Percentiles rank a stretch among this genome's conserved stretches.
Conservation (phyloP, 2,113 vertebrate genomes). For the Cheilinus undulatus region DNA sequence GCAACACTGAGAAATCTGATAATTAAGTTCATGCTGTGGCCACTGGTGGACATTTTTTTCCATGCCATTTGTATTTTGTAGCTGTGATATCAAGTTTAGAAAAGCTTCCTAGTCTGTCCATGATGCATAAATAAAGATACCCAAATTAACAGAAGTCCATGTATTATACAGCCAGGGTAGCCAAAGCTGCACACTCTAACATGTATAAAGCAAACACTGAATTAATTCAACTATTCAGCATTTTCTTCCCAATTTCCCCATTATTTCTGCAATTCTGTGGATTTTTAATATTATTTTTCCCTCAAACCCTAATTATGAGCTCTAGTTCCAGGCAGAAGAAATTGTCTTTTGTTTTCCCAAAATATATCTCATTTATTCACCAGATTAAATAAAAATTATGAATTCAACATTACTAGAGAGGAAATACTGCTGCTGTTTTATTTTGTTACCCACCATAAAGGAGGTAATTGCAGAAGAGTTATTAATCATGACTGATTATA, state of each 20-base stretch:
- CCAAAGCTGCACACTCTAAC: not conserved
- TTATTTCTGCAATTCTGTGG: not conserved
- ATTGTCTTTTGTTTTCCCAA: conserved; percentile 3
- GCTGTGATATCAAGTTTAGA: not conserved
- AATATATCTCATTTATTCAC: not conserved
- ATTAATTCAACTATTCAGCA: conserved; percentile 1
- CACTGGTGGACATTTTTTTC: not conserved
- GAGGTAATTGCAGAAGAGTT: not conserved
- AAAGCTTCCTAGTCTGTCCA: not conserved
- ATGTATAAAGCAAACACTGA: not conserved
- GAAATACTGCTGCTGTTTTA: not conserved
- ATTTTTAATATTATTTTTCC: not conserved
- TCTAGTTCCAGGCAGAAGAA: not conserved
- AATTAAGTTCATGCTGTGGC: not conserved
- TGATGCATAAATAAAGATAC: not conserved
- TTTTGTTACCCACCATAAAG: not conserved
- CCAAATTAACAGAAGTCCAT: not conserved
- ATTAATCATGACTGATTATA: not conserved
- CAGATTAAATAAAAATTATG: conserved; percentile 3
- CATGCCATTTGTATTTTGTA: not conserved
- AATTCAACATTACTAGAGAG: not conserved
- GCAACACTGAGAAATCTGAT: not conserved
- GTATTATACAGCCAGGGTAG: not conserved
- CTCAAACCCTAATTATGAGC: not conserved
- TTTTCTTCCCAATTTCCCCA: not conserved